Conservation (phyloP, 35 echinoderm and acorn worm genomes). For the Lytechinus pictus region DNA sequence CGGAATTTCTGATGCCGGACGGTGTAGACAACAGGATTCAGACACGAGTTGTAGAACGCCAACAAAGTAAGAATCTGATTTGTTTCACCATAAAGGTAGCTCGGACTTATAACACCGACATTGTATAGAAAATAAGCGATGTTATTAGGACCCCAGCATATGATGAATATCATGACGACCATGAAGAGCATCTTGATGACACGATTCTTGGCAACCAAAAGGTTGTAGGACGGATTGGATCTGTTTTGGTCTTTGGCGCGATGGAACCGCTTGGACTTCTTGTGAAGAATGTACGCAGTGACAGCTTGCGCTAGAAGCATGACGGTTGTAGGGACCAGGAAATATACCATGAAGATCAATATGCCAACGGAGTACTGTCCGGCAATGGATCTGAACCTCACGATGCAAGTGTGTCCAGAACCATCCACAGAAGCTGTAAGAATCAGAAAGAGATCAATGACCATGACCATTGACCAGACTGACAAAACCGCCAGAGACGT, state of each 20-base stretch:
- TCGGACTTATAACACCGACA: conserved; percentile 16
- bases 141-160: conserved; percentile 78
- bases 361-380: conserved; percentile 54
- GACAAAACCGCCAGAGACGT: background rate
- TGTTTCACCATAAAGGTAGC: conserved; percentile 41
- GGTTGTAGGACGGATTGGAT: conserved; percentile 50
- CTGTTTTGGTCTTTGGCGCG: background rate
- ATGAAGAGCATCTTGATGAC: conserved; percentile 68
- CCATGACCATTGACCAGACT: background rate
- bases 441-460: conserved; percentile 28
- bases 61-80: conserved; percentile 58
- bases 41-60: conserved; percentile 74
- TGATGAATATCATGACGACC: conserved; percentile 74
- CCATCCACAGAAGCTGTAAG: background rate
- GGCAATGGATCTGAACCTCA: background rate
- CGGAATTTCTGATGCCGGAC: conserved; percentile 4
- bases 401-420: background rate
- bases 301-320: conserved; percentile 61
- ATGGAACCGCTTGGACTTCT: conserved; percentile 39
- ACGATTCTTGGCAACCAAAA: conserved; percentile 38
- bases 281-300: conserved; percentile 49
- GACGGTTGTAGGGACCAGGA: conserved; percentile 66
- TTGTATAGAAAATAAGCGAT: conserved; percentile 60
- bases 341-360: conserved; percentile 58
- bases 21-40: conserved; percentile 80